Evolutionary conservation across 2,888 invertebrate genomes (phyloP).

Genomic region (Papilio protenor): DNA sequence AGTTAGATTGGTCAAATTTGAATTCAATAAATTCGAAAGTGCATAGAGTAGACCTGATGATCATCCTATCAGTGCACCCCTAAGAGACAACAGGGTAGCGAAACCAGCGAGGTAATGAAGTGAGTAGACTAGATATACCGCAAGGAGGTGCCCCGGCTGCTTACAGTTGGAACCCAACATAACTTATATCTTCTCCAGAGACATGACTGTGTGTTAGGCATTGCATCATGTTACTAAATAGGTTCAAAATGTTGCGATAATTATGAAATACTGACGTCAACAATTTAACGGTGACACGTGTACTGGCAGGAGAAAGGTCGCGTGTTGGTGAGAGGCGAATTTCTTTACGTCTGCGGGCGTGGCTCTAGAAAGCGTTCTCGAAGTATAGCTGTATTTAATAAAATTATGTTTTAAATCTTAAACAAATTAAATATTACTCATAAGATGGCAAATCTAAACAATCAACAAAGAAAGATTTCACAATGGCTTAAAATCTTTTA

Average conservation of each 20-base stretch:
- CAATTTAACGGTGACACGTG: neutral
- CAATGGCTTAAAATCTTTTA: neutral
- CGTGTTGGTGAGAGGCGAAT: slow-evolving; percentile 59
- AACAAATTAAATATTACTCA: neutral
- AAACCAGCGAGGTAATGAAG: too few species aligned
- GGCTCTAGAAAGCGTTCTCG: slow-evolving; percentile 63
- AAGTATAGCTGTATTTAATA: slow-evolving; percentile 39
- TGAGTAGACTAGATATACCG: too few species aligned
- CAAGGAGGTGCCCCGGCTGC: too few species aligned
- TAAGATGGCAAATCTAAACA: neutral
- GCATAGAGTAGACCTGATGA: too few species aligned
- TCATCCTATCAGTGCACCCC: too few species aligned
- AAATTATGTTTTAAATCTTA: neutral
- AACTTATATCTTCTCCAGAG: too few species aligned
- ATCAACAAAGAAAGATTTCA: neutral
- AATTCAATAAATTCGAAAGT: too few species aligned
- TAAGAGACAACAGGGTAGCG: too few species aligned
- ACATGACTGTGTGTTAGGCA: too few species aligned
- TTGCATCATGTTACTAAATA: too few species aligned
- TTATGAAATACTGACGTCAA: neutral
- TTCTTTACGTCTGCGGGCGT: slow-evolving; percentile 47
- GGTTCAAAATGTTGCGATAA: neutral
- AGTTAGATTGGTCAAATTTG: too few species aligned
- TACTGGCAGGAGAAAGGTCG: slow-evolving; percentile 69
- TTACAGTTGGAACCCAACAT: too few species aligned